Evolutionary conservation across 1,140 invertebrate genomes (phyloP), one percentile per base, ranked within the genome.

Genomic region (Aporrectodea caliginosa): DNA sequence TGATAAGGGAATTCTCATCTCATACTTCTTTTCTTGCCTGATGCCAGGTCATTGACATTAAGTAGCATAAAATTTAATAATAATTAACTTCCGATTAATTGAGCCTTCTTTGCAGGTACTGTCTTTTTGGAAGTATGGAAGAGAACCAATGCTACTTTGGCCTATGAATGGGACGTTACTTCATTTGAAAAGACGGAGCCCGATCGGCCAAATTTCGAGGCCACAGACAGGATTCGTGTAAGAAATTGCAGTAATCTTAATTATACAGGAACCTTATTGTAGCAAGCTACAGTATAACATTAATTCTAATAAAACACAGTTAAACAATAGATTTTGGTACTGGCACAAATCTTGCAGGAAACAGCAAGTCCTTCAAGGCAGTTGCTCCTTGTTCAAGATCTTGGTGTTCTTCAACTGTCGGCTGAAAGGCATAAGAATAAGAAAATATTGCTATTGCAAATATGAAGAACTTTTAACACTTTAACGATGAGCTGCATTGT

Each of bases 111-210:
- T 83, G 27, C 75, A 90, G 89, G 88, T 43, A 89, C 89, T 22
- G 80, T 89, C 43, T 89, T 89, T 81, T 83, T 89, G 58, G 89
- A 90, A 82, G 68, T 88, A 1, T 90, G 89, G 89, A 89, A 89
- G 83, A 70, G 89, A 31, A 83, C 86, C 77, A 85, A 86, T 71
- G 84, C 86, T 22, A 82, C 82, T 1, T 81, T 89, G 35, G 86
- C 89, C 6, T 88, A 87, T 82, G 82, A 88, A 74, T 90, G 89
- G 89, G 85, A 89, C 79, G 89, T 90, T 0, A 84, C 88, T 22
- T 84, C 88, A 70, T 90, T 87, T 85, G 89, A 90, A 79, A 79
- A 82, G 0, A 84, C 84, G 27, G 88, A 90, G 81, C 87, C 86
- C 30, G 88, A 89, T 79, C 82, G 88, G 74, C 88, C 89, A n/a